Evolutionary conservation across 1,140 invertebrate species (phyloP).

Genomic region (Meteorus sp.): DNA sequence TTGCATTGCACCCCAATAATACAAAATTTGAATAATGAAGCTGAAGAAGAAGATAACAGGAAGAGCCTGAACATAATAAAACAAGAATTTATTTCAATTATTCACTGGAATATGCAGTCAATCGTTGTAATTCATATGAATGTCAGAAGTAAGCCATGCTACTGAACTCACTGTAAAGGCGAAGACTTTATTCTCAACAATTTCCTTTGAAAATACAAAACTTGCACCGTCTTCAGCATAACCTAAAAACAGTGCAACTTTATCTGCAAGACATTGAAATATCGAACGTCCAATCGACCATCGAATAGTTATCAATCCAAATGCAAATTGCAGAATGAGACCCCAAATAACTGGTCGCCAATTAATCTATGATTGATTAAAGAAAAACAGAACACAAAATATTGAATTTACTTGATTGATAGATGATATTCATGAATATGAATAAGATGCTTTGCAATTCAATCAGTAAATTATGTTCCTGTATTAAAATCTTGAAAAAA

Average conservation of each 20-base stretch:
- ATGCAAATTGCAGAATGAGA: constrained; percentile 79
- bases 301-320: constrained; percentile 85
- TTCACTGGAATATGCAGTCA: too few species aligned
- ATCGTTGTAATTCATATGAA: too few species aligned
- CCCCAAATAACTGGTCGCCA: constrained; percentile 83
- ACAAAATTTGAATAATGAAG: constrained; percentile 83
- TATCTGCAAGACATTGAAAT: constrained; percentile 80
- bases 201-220: constrained; percentile 81
- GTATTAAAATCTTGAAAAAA: too few species aligned
- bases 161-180: constrained; percentile 76
- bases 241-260: constrained; percentile 77
- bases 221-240: constrained; percentile 76
- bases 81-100: too few species aligned
- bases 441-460: too few species aligned
- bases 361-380: constrained; percentile 59
- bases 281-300: constrained; percentile 77
- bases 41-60: constrained; percentile 91
- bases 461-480: too few species aligned
- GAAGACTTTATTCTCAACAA: constrained; percentile 70
- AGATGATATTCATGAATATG: too few species aligned
- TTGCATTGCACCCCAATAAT: constrained; percentile 87
- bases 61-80: constrained; percentile 66
- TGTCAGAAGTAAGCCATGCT: constrained; percentile 11
- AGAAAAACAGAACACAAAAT: constrained; percentile 3
- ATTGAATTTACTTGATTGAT: background rate